These are phyloP conservation scores for Drosophila fungiperda DNA, from an alignment of 2,888 invertebrate genomes.

Conservation along the genomic window DNA sequence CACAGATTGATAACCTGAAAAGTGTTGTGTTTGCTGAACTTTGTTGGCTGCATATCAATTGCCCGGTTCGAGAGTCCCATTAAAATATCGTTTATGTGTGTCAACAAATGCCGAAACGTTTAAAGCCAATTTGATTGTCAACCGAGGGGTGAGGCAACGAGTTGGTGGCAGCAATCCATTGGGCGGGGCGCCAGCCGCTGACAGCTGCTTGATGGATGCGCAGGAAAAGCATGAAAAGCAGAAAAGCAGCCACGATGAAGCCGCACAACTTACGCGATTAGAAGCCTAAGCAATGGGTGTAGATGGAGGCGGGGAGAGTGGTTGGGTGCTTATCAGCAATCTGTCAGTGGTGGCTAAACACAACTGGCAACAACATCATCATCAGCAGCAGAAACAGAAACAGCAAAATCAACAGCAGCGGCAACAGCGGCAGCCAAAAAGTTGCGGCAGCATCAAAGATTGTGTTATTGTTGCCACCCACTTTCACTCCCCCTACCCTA, in stretches of 20 bases:
- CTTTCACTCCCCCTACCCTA: neutral
- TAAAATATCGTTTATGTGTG: constrained; percentile 35
- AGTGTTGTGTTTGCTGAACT: constrained; percentile 5
- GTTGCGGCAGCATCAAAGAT: constrained; percentile 48
- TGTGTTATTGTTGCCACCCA: constrained; percentile 2
- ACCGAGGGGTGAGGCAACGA: constrained; percentile 5
- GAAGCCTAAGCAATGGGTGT: constrained; percentile 1
- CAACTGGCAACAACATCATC: constrained; percentile 50
- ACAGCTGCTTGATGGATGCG: constrained; percentile 59
- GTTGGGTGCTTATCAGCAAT: constrained; percentile 68
- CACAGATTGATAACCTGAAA: constrained; percentile 44
- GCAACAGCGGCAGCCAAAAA: constrained; percentile 5
- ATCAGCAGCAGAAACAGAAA: neutral
- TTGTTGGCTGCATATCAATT: constrained; percentile 24
- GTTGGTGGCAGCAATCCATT: constrained; percentile 31
- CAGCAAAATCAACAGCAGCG: neutral
- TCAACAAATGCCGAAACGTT: constrained; percentile 49
- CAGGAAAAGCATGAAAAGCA: constrained; percentile 6
- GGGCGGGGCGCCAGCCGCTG: constrained; percentile 29
- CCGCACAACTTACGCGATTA: constrained; percentile 53
- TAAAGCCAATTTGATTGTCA: constrained; percentile 52
- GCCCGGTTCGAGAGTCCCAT: constrained; percentile 1
- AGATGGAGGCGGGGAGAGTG: neutral
- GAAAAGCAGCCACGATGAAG: constrained; percentile 21
- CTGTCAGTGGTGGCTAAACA: constrained; percentile 66